phyloP scores from a whole-genome alignment of 2,113 vertebrate species.

The Chitala chitala region DNA sequence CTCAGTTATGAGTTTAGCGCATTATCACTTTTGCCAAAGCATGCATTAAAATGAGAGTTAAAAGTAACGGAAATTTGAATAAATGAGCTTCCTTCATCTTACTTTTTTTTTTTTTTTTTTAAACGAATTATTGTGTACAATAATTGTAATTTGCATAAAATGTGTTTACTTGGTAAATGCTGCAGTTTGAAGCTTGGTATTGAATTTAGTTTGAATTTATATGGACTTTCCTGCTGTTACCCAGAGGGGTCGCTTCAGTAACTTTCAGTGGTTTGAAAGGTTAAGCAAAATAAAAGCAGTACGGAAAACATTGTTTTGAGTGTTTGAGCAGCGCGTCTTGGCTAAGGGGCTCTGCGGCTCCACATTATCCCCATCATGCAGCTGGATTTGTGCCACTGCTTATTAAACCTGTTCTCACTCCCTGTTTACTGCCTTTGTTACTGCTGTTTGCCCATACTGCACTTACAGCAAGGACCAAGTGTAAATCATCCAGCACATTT shows the following conservation, averaged over 20 bases:
- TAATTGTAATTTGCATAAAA: too few relatives aligned
- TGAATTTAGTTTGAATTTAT: background rate
- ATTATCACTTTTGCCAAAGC: constrained; percentile 8
- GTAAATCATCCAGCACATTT: background rate
- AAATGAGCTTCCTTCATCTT: too few relatives aligned
- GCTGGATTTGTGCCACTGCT: background rate
- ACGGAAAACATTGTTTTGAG: background rate
- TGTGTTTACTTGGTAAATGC: too few relatives aligned
- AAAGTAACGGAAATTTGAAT: too few relatives aligned
- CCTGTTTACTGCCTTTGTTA: constrained; percentile 29
- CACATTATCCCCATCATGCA: constrained; percentile 1
- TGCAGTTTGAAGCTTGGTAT: background rate
- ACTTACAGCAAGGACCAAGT: constrained; percentile 45
- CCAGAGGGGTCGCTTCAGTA: background rate
- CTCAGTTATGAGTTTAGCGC: background rate
- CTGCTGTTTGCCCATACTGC: constrained; percentile 19
- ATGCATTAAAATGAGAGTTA: background rate
- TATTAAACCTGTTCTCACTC: constrained; percentile 27
- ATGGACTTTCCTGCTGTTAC: background rate
- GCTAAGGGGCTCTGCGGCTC: constrained; percentile 1
- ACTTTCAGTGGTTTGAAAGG: background rate
- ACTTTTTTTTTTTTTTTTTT: too few relatives aligned
- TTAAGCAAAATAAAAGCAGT: background rate
- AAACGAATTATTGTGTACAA: too few relatives aligned
- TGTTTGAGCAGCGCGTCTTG: background rate